Conservation (phyloP, 1,140 invertebrate species). For the Wasmannia auropunctata region DNA sequence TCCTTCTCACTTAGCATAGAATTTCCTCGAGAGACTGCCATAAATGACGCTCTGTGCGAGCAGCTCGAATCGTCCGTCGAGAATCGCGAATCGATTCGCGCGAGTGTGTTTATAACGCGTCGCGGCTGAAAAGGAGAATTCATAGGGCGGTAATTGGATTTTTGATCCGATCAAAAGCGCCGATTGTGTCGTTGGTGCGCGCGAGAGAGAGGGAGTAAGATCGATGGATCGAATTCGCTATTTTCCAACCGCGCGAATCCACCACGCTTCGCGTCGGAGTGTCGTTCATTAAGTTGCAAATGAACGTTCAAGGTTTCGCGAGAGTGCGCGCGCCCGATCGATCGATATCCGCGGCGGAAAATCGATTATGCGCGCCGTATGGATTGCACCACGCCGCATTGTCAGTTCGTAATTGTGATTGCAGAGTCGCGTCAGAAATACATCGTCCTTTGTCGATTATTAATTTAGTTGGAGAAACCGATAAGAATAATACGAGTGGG, state of each 20-base stretch:
- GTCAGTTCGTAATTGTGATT: slow-evolving; percentile 61
- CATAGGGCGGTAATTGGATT: slow-evolving; percentile 32
- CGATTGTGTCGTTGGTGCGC: slow-evolving; percentile 31
- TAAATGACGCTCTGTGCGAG: slow-evolving; percentile 31
- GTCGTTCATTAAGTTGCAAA: slow-evolving; percentile 56
- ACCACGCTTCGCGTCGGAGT: slow-evolving; percentile 24
- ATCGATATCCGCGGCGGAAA: slow-evolving; percentile 63
- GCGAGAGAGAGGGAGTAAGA: slow-evolving; percentile 1
- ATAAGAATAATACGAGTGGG: neutral
- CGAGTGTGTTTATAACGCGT: neutral
- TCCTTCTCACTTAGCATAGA: neutral
- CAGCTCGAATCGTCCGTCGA: slow-evolving; percentile 38
- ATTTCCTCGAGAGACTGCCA: neutral
- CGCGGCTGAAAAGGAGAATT: slow-evolving; percentile 31
- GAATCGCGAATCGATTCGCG: slow-evolving; percentile 49
- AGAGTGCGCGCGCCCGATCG: slow-evolving; percentile 25
- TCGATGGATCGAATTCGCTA: slow-evolving; percentile 45
- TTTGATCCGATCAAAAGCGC: slow-evolving; percentile 49
- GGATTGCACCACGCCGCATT: slow-evolving; percentile 63
- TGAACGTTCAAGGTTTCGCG: slow-evolving; percentile 67
- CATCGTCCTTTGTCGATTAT: slow-evolving; percentile 36
- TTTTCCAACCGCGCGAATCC: slow-evolving; percentile 17
- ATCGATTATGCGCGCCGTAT: slow-evolving; percentile 67
- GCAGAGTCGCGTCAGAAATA: slow-evolving; percentile 33
- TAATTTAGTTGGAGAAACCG: slow-evolving; percentile 17